These are phyloP conservation scores for Pomatostomus ruficeps DNA, from an alignment of 2,113 vertebrate species.

Conservation along the genomic window DNA sequence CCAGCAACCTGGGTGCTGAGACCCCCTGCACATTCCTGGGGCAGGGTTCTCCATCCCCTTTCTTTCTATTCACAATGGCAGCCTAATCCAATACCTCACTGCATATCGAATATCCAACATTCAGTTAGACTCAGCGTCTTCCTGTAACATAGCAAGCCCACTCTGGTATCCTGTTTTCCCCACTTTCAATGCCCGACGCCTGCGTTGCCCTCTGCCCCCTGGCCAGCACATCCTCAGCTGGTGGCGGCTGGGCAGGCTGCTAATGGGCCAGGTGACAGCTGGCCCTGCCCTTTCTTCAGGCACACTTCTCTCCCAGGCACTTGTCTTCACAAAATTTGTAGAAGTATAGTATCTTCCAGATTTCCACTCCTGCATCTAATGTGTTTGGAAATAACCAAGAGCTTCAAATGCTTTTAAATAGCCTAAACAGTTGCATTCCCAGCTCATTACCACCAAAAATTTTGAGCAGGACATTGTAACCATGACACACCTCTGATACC, in stretches of 20 bases:
- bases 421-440: background rate
- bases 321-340: background rate
- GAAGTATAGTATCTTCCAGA: background rate
- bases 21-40: background rate
- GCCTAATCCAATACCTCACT: background rate
- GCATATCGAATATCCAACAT: background rate
- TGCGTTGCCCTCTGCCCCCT: background rate
- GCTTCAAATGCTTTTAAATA: background rate
- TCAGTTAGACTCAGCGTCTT: background rate
- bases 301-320: background rate
- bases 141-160: background rate
- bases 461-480: background rate
- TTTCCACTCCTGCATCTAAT: background rate
- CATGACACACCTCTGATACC: background rate
- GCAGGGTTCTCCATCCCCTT: background rate
- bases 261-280: background rate
- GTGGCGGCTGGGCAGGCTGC: background rate
- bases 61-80: background rate
- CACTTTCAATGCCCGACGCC: background rate
- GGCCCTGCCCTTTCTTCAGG: background rate
- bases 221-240: background rate
- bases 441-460: background rate
- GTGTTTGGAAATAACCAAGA: background rate
- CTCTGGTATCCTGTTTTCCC: background rate
- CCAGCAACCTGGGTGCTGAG: background rate